Evolutionary conservation across 2,797 vertebrate species (phyloP).

Genomic region (Anguilla megastoma): DNA sequence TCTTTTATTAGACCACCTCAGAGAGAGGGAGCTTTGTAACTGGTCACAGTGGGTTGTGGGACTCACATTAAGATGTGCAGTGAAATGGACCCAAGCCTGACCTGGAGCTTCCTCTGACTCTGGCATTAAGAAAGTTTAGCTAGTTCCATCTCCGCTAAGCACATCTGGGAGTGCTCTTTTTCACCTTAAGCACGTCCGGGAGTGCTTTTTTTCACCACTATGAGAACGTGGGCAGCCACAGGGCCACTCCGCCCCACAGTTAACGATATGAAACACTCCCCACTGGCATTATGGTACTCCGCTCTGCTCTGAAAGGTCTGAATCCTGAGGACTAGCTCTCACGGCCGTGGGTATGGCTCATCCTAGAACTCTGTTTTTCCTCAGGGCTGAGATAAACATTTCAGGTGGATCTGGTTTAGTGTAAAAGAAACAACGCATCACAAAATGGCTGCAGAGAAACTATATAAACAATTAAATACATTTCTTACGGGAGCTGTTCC

Average conservation of each 20-base stretch:
- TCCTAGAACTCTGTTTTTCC: background rate
- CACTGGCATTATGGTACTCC: background rate
- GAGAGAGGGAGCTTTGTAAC: background rate
- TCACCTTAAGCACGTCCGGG: constrained; percentile 1
- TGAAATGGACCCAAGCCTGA: background rate
- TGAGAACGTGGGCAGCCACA: background rate
- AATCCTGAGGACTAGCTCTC: background rate
- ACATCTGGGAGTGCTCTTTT: constrained; percentile 3
- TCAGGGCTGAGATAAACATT: background rate
- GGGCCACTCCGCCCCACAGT: background rate
- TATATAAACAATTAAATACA: background rate
- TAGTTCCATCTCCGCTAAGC: background rate
- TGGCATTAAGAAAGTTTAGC: background rate
- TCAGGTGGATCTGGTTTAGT: background rate
- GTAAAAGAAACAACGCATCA: background rate
- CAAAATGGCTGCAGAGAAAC: constrained; percentile 33
- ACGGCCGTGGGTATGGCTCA: background rate
- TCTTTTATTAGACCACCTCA: background rate
- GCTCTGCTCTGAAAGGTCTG: background rate
- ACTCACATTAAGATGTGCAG: background rate
- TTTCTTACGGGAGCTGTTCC: background rate
- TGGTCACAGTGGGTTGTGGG: background rate
- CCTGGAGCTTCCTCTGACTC: background rate
- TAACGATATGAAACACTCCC: background rate
- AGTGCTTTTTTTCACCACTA: background rate